Percentiles rank a stretch among this genome's conserved stretches.
Conservation (phyloP, 2,113 vertebrate genomes). For the Muntiacus reevesi region DNA sequence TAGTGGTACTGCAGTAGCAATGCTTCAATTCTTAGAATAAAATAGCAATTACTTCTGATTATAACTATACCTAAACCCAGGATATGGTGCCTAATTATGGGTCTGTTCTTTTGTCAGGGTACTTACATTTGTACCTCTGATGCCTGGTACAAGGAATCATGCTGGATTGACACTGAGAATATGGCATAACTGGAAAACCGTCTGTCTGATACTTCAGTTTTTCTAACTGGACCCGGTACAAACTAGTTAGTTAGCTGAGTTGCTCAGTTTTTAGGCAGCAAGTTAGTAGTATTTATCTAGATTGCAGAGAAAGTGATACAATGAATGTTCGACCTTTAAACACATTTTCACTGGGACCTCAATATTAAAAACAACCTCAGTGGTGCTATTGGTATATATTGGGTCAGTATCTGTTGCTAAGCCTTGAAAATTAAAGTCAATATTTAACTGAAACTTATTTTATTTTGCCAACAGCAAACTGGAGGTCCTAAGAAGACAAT, state of each 20-base stretch:
- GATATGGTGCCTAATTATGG: neutral
- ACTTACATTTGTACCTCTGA: neutral
- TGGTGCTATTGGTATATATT: neutral
- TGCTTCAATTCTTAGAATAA: neutral
- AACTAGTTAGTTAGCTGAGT: neutral
- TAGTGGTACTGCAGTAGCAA: neutral
- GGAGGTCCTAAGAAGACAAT: neutral
- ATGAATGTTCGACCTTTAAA: neutral
- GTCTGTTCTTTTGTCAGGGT: neutral
- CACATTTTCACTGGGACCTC: neutral
- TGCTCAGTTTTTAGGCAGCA: neutral
- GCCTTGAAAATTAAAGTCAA: neutral
- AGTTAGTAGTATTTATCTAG: neutral
- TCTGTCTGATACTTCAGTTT: neutral
- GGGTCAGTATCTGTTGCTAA: neutral
- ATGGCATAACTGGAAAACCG: accelerated
- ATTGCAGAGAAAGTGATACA: neutral
- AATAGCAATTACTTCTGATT: neutral
- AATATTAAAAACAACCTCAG: neutral
- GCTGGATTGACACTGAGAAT: neutral
- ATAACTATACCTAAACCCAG: neutral
- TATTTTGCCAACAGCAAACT: neutral
- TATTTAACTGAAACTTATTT: neutral
- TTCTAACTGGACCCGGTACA: neutral
- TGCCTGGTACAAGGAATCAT: neutral